Base-by-base conservation (phyloP, 2,888 invertebrate genomes). In the Zaprionus obscuricornis region DNA sequence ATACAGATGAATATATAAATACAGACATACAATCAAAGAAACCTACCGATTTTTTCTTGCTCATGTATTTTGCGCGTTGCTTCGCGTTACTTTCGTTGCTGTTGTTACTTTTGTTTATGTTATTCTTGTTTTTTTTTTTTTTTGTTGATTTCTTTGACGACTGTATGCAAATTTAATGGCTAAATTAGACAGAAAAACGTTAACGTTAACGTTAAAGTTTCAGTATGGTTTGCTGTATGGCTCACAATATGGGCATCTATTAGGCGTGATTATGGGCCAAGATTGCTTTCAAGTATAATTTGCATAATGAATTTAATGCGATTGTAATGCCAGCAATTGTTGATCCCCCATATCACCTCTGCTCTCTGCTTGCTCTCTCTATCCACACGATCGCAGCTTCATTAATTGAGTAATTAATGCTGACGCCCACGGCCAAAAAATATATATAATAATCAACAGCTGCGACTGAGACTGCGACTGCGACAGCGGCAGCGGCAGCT, bases 391-490 rank as follows among this genome's bases (percentile, higher is more conserved):
- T 31, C 42, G 40, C 10, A 26, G 36, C 24, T 39, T 39, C 58
- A 69, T 74, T 86, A 85, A 86, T 84, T 86, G 73, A 84, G 85
- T 79, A 85, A 86, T 84, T 86, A 84, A 85, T 76, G 67, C 62
- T 64, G 39, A 84, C 82, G 75, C 84, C 84, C 74, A 72, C 73
- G 37, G 52, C 17, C 20, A 45, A 45, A 2, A 20, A 40, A 24
- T 18, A 10, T 10, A n/a, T 8, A 31, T 13, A 10, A n/a, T n/a
- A n/a, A n/a, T n/a, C n/a, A n/a, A n/a, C n/a, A n/a, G n/a, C n/a
- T n/a, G n/a, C n/a, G n/a, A n/a, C n/a, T n/a, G 16, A n/a, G n/a
- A n/a, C n/a, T n/a, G n/a, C n/a, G n/a, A 6, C 47, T 16, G 22
- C 34, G 34, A 36, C 37, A 7, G 26, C n/a, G 8, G 22, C 4